Base-by-base conservation (phyloP, 2,888 invertebrate species). In the Macaria liturata region DNA sequence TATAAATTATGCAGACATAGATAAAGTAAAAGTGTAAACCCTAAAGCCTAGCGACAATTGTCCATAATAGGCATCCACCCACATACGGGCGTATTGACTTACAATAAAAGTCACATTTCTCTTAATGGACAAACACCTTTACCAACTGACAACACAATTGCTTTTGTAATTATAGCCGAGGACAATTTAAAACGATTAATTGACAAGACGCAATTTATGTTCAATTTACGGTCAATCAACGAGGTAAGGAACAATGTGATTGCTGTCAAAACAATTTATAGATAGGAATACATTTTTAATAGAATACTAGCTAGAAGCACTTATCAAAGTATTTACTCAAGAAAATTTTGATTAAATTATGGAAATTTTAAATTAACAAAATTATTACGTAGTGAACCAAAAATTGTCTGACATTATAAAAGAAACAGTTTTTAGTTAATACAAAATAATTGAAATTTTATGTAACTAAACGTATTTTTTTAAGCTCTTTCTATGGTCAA, bases 31-130 rank as follows among this genome's bases (percentile, higher is more conserved):
- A 31, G 54, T 43, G 32, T 9, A 49, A 60, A 2, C 59, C 59
- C 59, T 60, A 37, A 6, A 43, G 48, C 37, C 42, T 42, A 54
- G 51, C 74, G 71, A 77, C 87, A 86, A 88, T 88, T 88, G 88
- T 68, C 76, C 77, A 83, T 87, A 87, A 86, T 84, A 76, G 81
- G 65, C 60, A 62, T 65, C 69, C 81, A 74, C 87, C 88, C 86
- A 85, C 85, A 90, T 89, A 83, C 81, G 83, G 86, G 88, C 78
- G 74, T 89, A 91, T 91, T 90, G 90, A 91, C 86, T 84, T 78
- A 85, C 84, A 89, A 91, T 90, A 89, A 87, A 88, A 74, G 84
- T 84, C 88, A 88, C 88, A 90, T 91, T 83, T 86, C 81, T 91
- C 88, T 83, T 86, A 85, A 89, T 90, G 86, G 78, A 86, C 76